These are phyloP conservation scores for Eupeodes corollae DNA, from an alignment of 1,140 invertebrate species.

Conservation along the genomic window DNA sequence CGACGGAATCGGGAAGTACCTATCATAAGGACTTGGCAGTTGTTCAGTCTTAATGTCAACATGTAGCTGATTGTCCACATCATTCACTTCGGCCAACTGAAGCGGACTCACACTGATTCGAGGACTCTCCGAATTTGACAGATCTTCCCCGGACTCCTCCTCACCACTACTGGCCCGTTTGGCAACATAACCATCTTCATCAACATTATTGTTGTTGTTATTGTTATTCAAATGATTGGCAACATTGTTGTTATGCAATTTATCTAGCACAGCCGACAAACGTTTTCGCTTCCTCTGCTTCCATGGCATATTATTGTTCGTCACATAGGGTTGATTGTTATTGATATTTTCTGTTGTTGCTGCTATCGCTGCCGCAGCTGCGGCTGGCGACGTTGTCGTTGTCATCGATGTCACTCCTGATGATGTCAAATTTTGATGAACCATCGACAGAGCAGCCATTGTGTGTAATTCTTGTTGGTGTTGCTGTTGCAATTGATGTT, in stretches of 20 bases:
- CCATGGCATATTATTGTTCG: constrained; percentile 49
- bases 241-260: constrained; percentile 43
- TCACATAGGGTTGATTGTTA: constrained; percentile 47
- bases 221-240: constrained; percentile 23
- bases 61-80: constrained; percentile 39
- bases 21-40: constrained; percentile 42
- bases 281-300: constrained; percentile 58
- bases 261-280: constrained; percentile 63
- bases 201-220: constrained; percentile 17
- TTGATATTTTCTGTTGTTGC: constrained; percentile 9
- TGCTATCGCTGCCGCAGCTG: constrained; percentile 5
- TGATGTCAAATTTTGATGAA: constrained; percentile 24
- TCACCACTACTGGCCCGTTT: constrained; percentile 11
- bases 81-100: constrained; percentile 7
- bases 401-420: constrained; percentile 23
- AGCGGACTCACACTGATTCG: constrained; percentile 32
- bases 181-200: constrained; percentile 1
- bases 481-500: constrained; percentile 1
- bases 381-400: constrained; percentile 19
- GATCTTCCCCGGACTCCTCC: constrained; percentile 24
- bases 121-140: constrained; percentile 27
- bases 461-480: constrained; percentile 12
- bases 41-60: constrained; percentile 40
- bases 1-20: constrained; percentile 50
- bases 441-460: constrained; percentile 16